These are phyloP conservation scores for Exephanes ischioxanthus DNA, from an alignment of 2,888 invertebrate species.

Conservation along the genomic window DNA sequence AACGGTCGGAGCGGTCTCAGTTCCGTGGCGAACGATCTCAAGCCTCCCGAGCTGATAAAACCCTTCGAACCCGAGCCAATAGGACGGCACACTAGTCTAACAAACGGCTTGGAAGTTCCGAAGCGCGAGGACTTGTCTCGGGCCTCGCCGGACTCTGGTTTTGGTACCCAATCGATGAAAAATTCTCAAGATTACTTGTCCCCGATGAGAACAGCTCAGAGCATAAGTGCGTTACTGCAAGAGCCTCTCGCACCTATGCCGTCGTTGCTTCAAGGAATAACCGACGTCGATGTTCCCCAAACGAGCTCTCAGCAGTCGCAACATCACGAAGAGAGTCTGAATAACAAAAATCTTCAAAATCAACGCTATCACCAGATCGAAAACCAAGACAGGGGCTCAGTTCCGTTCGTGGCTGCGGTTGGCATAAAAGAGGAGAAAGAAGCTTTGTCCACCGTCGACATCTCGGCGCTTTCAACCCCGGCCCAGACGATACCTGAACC, in stretches of 20 bases:
- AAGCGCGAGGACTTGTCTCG: constrained; percentile 40
- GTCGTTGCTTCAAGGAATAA: constrained; percentile 79
- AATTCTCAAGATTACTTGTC: constrained; percentile 74
- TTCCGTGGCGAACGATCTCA: constrained; percentile 74
- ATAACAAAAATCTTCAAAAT: constrained; percentile 72
- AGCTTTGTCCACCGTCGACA: constrained; percentile 79
- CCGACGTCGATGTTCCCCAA: constrained; percentile 75
- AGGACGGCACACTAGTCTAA: constrained; percentile 73
- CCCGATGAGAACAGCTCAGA: constrained; percentile 80
- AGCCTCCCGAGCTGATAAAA: constrained; percentile 77
- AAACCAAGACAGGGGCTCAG: neutral
- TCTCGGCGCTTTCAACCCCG: constrained; percentile 75
- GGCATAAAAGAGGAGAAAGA: constrained; percentile 53
- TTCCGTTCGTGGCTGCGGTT: neutral
- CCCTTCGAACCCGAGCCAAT: constrained; percentile 81
- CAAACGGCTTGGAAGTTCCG: constrained; percentile 75
- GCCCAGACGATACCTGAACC: constrained; percentile 72
- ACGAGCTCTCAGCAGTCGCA: constrained; percentile 70
- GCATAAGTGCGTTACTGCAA: constrained; percentile 82
- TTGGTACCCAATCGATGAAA: constrained; percentile 61
- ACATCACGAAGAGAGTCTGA: constrained; percentile 55
- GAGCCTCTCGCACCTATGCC: constrained; percentile 81
- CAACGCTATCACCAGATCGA: constrained; percentile 77
- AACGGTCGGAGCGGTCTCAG: constrained; percentile 66
- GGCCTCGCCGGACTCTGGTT: constrained; percentile 54